Percentiles rank a stretch among this genome's conserved stretches.
Conservation (phyloP, 2,888 invertebrate species). For the Drosophila anomalata region DNA sequence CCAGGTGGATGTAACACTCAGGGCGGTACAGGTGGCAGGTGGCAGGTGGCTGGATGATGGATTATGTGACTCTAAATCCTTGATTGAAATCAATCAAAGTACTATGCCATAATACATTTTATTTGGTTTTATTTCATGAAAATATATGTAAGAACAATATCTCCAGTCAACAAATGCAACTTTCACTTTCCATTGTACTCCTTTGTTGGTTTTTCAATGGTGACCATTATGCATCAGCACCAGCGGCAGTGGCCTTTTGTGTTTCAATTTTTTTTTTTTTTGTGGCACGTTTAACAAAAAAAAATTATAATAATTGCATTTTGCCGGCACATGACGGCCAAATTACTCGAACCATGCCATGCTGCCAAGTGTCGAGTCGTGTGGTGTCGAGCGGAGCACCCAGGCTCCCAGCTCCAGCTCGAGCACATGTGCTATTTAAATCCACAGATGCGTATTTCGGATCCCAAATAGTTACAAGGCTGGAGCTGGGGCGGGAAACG, state of each 20-base stretch:
- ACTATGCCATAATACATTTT: neutral
- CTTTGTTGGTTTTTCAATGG: conserved; percentile 10
- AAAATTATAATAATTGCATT: conserved; percentile 47
- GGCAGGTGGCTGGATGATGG: too few relatives aligned
- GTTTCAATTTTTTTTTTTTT: conserved; percentile 28
- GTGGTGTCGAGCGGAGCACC: conserved; percentile 27
- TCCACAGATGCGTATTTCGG: conserved; percentile 21
- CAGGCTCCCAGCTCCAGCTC: too few relatives aligned
- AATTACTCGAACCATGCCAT: conserved; percentile 23
- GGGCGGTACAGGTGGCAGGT: neutral
- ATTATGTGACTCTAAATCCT: neutral
- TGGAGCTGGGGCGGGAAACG: conserved; percentile 6
- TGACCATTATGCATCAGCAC: conserved; percentile 9
- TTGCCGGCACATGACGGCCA: conserved; percentile 43
- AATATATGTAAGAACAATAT: neutral
- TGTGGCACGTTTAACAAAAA: conserved; percentile 39
- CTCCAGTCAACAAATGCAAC: conserved; percentile 13
- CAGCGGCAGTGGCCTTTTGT: conserved; percentile 11
- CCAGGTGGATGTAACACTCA: conserved; percentile 59
- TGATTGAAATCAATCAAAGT: neutral
- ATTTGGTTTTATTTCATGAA: neutral
- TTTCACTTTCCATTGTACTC: conserved; percentile 26
- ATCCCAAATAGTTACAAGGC: conserved; percentile 30
- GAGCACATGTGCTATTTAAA: conserved; percentile 21
- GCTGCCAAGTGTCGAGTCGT: conserved; percentile 40